phyloP scores from a whole-genome alignment of 2,888 invertebrate genomes.

The Polydesmus complanatus region DNA sequence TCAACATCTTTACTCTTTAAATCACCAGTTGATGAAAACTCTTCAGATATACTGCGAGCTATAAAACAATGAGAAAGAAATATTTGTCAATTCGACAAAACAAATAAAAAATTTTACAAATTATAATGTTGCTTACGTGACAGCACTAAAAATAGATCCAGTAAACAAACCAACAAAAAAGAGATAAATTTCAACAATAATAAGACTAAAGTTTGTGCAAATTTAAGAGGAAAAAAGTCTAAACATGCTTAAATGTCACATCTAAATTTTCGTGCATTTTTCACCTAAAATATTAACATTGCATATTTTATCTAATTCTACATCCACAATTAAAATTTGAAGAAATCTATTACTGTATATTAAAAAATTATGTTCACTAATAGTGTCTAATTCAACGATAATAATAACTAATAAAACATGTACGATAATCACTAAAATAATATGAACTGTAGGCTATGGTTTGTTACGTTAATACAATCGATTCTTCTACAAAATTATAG shows the following conservation, averaged over 20 bases:
- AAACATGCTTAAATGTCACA: neutral
- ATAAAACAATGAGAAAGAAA: constrained; percentile 4
- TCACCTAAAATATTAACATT: neutral
- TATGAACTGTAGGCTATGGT: too few species aligned
- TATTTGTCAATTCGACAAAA: constrained; percentile 1
- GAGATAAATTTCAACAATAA: neutral
- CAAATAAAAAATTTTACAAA: constrained; percentile 1
- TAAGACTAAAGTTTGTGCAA: neutral
- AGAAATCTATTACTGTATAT: too few species aligned
- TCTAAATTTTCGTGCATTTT: neutral
- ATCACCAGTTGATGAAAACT: constrained; percentile 80
- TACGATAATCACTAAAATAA: too few species aligned
- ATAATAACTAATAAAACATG: too few species aligned
- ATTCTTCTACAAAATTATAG: too few species aligned
- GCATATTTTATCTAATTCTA: too few species aligned
- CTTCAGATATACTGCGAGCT: constrained; percentile 94
- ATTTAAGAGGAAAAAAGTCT: neutral
- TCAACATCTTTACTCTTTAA: constrained; percentile 32
- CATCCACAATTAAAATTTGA: too few species aligned
- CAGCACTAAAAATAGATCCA: constrained; percentile 10
- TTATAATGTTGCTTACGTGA: constrained; percentile 13
- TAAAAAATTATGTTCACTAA: too few species aligned
- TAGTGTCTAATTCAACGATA: too few species aligned
- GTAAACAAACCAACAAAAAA: neutral
- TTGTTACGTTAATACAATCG: too few species aligned